Conservation (phyloP, 2,888 invertebrate genomes). For the Vanessa cardui region DNA sequence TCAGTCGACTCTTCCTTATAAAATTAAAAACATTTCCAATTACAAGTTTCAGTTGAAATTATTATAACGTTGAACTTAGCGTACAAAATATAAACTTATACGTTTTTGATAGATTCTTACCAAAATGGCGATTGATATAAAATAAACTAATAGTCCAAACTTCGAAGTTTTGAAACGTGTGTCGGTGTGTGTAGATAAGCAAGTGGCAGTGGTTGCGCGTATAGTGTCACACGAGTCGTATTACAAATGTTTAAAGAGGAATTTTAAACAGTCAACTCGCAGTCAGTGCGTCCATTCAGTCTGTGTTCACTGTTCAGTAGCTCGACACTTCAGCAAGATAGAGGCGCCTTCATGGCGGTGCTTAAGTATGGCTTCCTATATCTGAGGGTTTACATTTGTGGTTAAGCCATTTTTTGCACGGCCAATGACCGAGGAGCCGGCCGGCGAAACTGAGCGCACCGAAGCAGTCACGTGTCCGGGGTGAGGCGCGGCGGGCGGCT, state of each 20-base stretch:
- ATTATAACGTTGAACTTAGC: background rate
- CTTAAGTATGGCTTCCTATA: slow-evolving; percentile 66
- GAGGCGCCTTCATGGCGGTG: slow-evolving; percentile 58
- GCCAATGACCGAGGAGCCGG: slow-evolving; percentile 79
- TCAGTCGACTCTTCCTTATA: background rate
- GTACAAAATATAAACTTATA: background rate
- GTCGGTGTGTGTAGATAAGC: slow-evolving; percentile 26
- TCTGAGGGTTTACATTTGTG: slow-evolving; percentile 62
- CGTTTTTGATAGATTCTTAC: background rate
- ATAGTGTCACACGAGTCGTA: slow-evolving; percentile 56
- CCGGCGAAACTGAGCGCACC: slow-evolving; percentile 68
- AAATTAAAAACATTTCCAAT: background rate
- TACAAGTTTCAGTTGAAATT: background rate
- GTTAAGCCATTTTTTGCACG: slow-evolving; percentile 67
- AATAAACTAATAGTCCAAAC: background rate
- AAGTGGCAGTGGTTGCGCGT: slow-evolving; percentile 45
- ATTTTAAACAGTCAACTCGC: slow-evolving; percentile 43
- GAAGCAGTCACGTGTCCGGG: slow-evolving; percentile 82
- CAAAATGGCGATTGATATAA: background rate
- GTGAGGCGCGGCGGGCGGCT: slow-evolving; percentile 80
- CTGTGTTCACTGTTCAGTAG: slow-evolving; percentile 48
- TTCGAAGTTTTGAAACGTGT: slow-evolving; percentile 9
- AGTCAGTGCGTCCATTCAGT: slow-evolving; percentile 32
- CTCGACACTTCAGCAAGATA: slow-evolving; percentile 38
- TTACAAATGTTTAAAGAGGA: slow-evolving; percentile 59